A percentile compares a stretch with the other conserved stretches of the same genome.
Evolutionary conservation across 2,113 vertebrate genomes (phyloP).

Genomic region (Xenus cinereus): DNA sequence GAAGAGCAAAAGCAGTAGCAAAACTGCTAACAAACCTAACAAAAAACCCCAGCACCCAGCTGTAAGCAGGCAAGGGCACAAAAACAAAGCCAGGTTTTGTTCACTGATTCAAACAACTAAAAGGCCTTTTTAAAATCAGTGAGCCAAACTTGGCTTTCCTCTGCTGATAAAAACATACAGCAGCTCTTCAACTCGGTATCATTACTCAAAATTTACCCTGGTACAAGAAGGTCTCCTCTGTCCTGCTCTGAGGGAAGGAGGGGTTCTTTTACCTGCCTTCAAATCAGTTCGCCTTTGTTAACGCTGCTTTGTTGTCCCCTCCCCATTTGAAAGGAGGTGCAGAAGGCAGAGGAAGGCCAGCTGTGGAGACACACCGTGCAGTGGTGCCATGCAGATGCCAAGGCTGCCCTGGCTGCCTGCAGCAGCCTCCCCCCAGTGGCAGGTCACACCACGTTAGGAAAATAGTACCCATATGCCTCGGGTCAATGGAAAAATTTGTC

Average conservation of each 20-base stretch:
- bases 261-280: background rate
- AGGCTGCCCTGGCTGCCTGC: background rate
- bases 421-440: background rate
- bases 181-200: background rate
- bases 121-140: background rate
- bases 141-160: background rate
- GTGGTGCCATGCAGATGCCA: background rate
- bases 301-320: background rate
- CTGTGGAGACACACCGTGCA: background rate
- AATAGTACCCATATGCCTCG: fast-evolving
- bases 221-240: background rate
- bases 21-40: too few species aligned
- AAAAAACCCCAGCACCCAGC: background rate
- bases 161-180: background rate
- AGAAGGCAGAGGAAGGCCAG: background rate
- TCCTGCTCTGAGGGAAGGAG: background rate
- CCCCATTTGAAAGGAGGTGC: background rate
- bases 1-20: background rate
- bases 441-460: fast-evolving
- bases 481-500: background rate
- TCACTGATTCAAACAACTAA: background rate
- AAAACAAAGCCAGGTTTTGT: background rate
- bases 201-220: background rate
- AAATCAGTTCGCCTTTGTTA: background rate
- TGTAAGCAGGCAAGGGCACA: background rate